Conservation (phyloP, 2,888 invertebrate genomes). For the Craniophora ligustri region DNA sequence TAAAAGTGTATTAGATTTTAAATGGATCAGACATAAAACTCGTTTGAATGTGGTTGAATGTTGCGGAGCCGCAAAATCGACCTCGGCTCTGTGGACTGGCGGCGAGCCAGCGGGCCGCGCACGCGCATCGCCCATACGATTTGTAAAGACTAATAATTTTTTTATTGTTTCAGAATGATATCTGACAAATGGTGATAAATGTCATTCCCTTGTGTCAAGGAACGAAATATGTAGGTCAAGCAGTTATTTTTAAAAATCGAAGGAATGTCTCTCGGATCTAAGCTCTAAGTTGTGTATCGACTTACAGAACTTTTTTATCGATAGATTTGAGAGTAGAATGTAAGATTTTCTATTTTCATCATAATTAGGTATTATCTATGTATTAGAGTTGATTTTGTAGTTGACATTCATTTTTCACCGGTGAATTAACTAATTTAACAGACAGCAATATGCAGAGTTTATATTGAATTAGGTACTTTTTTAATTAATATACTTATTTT, state of each 20-base stretch:
- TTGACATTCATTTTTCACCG: too few species aligned
- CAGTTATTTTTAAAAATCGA: constrained; percentile 8
- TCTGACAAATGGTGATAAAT: constrained; percentile 41
- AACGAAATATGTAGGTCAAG: constrained; percentile 12
- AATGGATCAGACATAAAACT: constrained; percentile 66
- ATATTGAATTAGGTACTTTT: too few species aligned
- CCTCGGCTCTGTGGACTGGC: constrained; percentile 77
- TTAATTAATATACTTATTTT: too few species aligned
- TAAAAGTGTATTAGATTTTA: constrained; percentile 45
- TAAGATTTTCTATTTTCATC: too few species aligned
- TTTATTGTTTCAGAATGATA: constrained; percentile 60
- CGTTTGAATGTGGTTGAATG: constrained; percentile 78
- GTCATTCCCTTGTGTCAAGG: constrained; percentile 11
- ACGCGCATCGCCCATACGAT: constrained; percentile 65
- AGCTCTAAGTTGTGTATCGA: neutral
- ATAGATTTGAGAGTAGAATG: neutral
- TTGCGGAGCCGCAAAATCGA: constrained; percentile 80
- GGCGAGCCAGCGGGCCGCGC: constrained; percentile 71
- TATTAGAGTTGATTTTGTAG: too few species aligned
- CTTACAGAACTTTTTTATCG: neutral
- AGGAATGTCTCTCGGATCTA: neutral
- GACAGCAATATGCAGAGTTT: too few species aligned
- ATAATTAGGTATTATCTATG: too few species aligned
- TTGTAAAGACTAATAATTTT: constrained; percentile 47
- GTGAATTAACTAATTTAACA: too few species aligned